Evolutionary conservation across 2,113 vertebrate genomes (phyloP), one percentile per base, ranked within the genome.

Genomic region (Colius striatus): DNA sequence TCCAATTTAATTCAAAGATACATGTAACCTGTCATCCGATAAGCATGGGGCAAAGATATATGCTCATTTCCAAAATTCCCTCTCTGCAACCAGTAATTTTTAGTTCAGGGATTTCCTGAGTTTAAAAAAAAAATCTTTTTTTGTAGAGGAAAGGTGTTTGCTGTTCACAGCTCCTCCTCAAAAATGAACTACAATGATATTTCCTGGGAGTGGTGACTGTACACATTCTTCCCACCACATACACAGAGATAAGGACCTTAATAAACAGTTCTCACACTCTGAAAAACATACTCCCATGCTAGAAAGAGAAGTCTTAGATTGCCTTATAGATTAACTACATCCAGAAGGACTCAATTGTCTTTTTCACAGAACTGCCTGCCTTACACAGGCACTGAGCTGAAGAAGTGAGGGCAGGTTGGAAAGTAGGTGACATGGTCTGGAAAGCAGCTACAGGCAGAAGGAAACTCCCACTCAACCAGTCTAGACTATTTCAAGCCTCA

Each of bases 401-500:
- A 67, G 65, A 66, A 71, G 45, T 27, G 25, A 70, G 51, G 43
- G 43, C 47, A 71, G 72, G 22, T 41, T 90, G 55, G 54, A 32
- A 96, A 95, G 63, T 55, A 93, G 88, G 72, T 67, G 75, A 92
- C 88, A 91, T 36, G 71, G 36, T 51, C 21, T 88, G 48, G 47
- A 83, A 83, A 85, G 62, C 32, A 47, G 36, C 16, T 55, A 55
- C 0, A 0, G 61, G n/a, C 48, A 82, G 65, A 71, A 87, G 18
- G 26, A 74, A 81, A 55, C 25, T 27, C 32, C 7, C 3, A 11
- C 11, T 30, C 51, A 26, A 75, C 25, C 76, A 77, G 18, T n/a
- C 19, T 45, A 41, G 16, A 89, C 41, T n/a, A 90, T 90, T 80
- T 76, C 67, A 88, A 85, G 90, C 29, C 65, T 86, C 70, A 74